phyloP scores from a whole-genome alignment of 1,140 invertebrate species.

The Microplitis mediator region DNA sequence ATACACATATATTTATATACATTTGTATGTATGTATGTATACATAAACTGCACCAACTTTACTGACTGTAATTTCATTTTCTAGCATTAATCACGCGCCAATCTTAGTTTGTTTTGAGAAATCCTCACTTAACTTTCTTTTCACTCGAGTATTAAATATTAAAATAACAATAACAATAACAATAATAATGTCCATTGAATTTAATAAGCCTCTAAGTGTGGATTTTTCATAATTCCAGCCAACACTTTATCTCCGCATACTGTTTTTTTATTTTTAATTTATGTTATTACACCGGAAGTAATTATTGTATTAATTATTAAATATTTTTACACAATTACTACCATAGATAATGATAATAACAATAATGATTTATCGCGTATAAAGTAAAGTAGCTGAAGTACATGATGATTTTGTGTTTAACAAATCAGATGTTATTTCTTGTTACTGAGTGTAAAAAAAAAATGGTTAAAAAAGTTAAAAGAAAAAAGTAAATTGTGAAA shows the following conservation, averaged over 20 bases:
- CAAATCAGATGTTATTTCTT: conserved; percentile 26
- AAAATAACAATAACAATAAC: background rate
- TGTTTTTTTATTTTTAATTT: no score
- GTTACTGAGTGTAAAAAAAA: background rate
- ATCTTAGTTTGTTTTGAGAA: conserved; percentile 30
- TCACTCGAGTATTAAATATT: background rate
- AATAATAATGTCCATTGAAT: conserved; percentile 5
- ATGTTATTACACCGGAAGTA: no score
- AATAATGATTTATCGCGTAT: no score
- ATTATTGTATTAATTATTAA: no score
- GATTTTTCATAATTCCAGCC: no score
- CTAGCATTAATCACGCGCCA: conserved; percentile 41
- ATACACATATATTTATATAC: background rate
- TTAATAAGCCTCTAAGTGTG: background rate
- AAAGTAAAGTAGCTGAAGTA: background rate
- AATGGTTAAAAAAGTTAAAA: background rate
- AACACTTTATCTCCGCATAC: no score
- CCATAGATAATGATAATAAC: no score
- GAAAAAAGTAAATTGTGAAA: conserved; percentile 23
- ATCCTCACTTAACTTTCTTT: conserved; percentile 29
- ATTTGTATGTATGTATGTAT: no score
- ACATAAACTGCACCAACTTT: background rate
- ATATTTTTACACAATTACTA: no score
- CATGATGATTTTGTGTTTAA: conserved; percentile 16
- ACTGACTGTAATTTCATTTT: conserved; percentile 50